Conservation (phyloP, 2,113 vertebrate genomes). For the Thinocorus orbignyianus region DNA sequence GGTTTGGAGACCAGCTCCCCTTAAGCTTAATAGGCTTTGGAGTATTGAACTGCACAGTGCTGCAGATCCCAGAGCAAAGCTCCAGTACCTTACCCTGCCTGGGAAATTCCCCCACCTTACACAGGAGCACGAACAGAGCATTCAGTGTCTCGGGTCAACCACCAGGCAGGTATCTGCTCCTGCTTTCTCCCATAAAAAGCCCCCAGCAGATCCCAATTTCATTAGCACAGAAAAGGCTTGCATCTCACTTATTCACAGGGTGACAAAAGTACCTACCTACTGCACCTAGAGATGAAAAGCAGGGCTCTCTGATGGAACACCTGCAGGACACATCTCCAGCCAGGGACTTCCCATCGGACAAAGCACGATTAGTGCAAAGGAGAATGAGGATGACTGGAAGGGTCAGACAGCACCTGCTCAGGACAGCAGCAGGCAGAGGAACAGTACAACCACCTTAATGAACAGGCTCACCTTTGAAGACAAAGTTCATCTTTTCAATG, state of each 20-base stretch:
- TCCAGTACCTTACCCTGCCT: not conserved
- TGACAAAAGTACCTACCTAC: not conserved
- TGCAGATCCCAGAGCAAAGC: not conserved
- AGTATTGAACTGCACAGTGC: fast-evolving
- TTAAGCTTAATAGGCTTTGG: not conserved
- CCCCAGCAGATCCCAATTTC: not conserved
- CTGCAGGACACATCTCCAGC: fast-evolving
- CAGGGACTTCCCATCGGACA: not conserved
- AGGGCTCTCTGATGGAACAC: not conserved
- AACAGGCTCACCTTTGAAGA: not conserved
- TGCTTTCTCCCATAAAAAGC: fast-evolving
- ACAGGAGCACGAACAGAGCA: not conserved
- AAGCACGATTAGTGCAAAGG: not conserved
- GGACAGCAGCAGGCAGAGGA: not conserved
- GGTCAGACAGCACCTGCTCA: fast-evolving
- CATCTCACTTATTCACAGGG: not conserved
- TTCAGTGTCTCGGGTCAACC: not conserved
- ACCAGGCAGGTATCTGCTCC: not conserved
- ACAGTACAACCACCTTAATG: not conserved
- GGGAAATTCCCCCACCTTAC: not conserved
- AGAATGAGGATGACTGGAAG: not conserved
- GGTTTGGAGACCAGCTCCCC: not conserved
- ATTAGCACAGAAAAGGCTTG: not conserved
- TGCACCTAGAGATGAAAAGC: not conserved
- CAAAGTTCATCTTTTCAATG: not conserved